A percentile compares a stretch with the other conserved stretches of the same genome.
phyloP scores from a whole-genome alignment of 2,113 vertebrate species.

The Holacanthus passer region DNA sequence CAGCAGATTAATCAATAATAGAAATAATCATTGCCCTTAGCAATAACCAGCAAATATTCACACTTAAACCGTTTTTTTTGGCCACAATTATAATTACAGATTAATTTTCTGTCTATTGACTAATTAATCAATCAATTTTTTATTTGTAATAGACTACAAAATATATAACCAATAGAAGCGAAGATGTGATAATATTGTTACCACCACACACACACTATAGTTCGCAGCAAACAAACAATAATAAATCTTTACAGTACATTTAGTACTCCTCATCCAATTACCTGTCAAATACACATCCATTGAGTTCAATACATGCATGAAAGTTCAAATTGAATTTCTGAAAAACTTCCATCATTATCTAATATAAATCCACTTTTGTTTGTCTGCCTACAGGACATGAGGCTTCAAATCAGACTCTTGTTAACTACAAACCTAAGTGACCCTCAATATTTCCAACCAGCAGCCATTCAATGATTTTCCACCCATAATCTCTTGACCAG shows the following conservation, averaged over 20 bases:
- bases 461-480: neutral
- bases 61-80: no score
- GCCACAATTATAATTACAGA: neutral
- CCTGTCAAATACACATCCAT: neutral
- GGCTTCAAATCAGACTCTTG: neutral
- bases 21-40: no score
- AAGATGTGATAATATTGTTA: no score
- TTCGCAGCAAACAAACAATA: neutral
- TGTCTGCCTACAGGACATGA: neutral
- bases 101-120: neutral
- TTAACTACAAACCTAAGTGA: neutral
- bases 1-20: no score
- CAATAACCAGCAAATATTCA: no score
- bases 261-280: neutral
- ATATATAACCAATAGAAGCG: neutral
- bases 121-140: neutral
- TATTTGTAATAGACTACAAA: neutral
- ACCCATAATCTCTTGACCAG: slow-evolving; percentile 3
- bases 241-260: neutral
- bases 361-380: neutral
- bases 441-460: neutral
- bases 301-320: neutral
- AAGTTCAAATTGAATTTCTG: neutral
- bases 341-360: neutral
- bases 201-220: neutral